These are phyloP conservation scores for Propithecus perrieri DNA, from an alignment of 2,797 vertebrate species.

Conservation along the genomic window DNA sequence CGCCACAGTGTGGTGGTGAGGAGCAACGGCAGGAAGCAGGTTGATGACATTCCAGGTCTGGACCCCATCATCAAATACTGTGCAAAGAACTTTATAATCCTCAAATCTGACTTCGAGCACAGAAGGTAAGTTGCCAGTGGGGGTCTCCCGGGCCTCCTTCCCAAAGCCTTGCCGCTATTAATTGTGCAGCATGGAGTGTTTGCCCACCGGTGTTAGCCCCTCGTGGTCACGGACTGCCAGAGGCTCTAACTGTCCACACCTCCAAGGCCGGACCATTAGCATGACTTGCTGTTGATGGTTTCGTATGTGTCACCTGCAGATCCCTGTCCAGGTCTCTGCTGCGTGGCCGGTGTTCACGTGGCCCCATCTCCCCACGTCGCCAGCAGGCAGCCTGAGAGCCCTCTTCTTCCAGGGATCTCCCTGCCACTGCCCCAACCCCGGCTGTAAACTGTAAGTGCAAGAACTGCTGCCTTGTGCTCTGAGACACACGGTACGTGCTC, in stretches of 20 bases:
- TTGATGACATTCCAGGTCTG: no score
- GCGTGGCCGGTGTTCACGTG: background rate
- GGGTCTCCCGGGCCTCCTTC: background rate
- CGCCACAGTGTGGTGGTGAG: background rate
- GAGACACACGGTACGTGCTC: background rate
- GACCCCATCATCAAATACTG: background rate
- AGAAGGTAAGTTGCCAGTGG: background rate
- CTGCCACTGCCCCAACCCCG: background rate
- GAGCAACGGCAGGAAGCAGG: background rate
- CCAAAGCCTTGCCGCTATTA: background rate
- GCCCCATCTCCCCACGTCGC: background rate
- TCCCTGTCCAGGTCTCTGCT: background rate
- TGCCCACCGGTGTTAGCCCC: background rate
- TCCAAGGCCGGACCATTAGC: background rate
- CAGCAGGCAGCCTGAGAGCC: accelerated
- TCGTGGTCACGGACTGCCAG: background rate
- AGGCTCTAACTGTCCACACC: background rate
- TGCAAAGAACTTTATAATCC: background rate
- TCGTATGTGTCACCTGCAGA: accelerated
- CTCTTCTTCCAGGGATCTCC: background rate
- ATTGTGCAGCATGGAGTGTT: no score
- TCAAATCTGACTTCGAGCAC: background rate
- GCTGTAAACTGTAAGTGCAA: background rate
- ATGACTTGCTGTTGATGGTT: background rate
- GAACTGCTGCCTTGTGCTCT: background rate